Evolutionary conservation across 1,140 invertebrate species (phyloP).

Genomic region (Polypedilum pembai): DNA sequence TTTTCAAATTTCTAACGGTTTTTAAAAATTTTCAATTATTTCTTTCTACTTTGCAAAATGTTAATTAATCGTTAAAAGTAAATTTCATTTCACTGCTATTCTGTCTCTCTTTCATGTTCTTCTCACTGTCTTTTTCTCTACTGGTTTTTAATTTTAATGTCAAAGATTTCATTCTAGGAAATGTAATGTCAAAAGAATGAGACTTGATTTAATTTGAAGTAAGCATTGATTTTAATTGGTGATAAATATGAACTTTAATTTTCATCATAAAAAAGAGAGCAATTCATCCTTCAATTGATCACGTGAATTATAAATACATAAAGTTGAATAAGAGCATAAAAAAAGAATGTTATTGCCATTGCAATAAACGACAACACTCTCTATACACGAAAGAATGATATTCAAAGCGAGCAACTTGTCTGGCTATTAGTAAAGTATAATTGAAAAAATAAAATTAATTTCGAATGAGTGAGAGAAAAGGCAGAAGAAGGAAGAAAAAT

Average conservation of each 20-base stretch:
- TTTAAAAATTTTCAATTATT: neutral
- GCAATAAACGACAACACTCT: constrained; percentile 22
- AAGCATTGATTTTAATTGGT: no score
- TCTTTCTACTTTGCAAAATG: neutral
- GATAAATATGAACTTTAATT: no score
- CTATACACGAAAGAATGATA: neutral
- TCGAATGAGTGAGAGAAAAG: neutral
- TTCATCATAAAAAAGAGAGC: no score
- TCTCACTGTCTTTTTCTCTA: neutral
- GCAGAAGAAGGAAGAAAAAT: neutral
- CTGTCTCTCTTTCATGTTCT: neutral
- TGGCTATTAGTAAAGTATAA: constrained; percentile 28
- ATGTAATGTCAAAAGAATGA: constrained; percentile 16
- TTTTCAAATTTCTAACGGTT: no score
- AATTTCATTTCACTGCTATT: constrained; percentile 19
- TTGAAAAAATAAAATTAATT: constrained; percentile 28
- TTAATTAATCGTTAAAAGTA: constrained; percentile 27
- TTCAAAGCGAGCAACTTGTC: constrained; percentile 19
- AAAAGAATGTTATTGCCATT: constrained; percentile 1
- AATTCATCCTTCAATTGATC: no score
- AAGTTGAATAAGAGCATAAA: neutral
- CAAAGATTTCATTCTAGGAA: constrained; percentile 27
- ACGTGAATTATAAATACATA: neutral
- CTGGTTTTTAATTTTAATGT: constrained; percentile 20
- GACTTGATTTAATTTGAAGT: no score